Conservation (phyloP, 2,797 vertebrate genomes). For the Tamandua tetradactyla region DNA sequence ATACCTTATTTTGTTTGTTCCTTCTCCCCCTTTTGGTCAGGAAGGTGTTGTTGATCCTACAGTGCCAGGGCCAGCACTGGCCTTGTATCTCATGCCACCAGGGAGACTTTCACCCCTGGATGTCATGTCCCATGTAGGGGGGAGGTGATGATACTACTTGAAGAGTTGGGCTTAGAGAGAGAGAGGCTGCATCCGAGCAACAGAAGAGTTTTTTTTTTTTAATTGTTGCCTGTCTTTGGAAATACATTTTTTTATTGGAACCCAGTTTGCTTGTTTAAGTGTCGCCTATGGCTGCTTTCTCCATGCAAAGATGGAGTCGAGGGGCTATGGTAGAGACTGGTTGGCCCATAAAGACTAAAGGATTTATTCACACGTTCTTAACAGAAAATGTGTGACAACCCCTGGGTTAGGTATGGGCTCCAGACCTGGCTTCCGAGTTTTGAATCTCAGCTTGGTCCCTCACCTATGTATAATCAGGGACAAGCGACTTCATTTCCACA, state of each 20-base stretch:
- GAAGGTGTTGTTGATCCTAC: too few relatives aligned
- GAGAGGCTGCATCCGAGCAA: too few relatives aligned
- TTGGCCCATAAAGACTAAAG: neutral
- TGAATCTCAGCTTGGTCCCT: neutral
- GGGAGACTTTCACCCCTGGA: too few relatives aligned
- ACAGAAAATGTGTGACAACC: too few relatives aligned
- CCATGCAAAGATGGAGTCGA: neutral
- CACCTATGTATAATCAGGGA: neutral
- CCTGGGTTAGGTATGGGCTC: neutral
- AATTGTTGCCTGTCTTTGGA: neutral
- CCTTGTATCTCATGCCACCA: too few relatives aligned
- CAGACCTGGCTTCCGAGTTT: neutral
- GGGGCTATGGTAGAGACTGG: neutral
- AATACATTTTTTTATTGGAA: neutral
- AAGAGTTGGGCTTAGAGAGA: too few relatives aligned
- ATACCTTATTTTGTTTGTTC: too few relatives aligned
- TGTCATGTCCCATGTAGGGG: too few relatives aligned
- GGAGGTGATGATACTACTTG: too few relatives aligned
- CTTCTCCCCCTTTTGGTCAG: too few relatives aligned
- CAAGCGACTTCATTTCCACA: neutral
- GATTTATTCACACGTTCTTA: neutral
- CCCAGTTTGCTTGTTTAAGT: neutral
- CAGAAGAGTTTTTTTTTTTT: too few relatives aligned
- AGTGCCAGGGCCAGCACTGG: too few relatives aligned
- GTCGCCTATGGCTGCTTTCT: neutral